Conservation (phyloP, 2,797 vertebrate species). For the Poeciliopsis paucimaculata region DNA sequence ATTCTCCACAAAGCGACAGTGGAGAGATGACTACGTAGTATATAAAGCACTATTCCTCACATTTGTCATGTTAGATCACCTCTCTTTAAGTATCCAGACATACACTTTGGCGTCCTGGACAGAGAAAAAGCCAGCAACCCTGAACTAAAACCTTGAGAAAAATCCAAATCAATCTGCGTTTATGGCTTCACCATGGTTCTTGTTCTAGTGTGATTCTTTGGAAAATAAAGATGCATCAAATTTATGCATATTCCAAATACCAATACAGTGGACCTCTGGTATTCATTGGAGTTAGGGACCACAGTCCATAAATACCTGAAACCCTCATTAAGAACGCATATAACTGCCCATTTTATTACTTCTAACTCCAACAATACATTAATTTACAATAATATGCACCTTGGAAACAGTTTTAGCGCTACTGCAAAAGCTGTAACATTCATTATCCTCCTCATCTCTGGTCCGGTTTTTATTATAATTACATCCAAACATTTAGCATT, state of each 20-base stretch:
- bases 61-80: constrained; percentile 10
- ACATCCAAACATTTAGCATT: not conserved
- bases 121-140: not conserved
- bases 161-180: not conserved
- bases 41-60: not conserved
- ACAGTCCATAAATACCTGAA: not conserved
- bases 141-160: not conserved
- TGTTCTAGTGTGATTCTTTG: not conserved
- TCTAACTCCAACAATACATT: not conserved
- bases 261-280: not conserved
- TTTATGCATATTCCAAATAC: not conserved
- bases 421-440: not conserved
- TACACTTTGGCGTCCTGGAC: not conserved
- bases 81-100: not conserved
- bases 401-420: not conserved
- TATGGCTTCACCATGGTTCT: not conserved
- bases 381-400: not conserved
- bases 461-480: not conserved
- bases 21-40: constrained; percentile 3
- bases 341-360: not conserved
- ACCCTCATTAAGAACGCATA: not conserved
- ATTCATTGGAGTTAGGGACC: not conserved
- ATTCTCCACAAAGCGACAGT: constrained; percentile 1
- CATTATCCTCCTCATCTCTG: not conserved
- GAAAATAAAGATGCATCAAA: not conserved